These are phyloP conservation scores for Aurelia sp. DNA, from an alignment of 30 jellyfish, hydroid and myxozoan genomes.

Conservation along the genomic window DNA sequence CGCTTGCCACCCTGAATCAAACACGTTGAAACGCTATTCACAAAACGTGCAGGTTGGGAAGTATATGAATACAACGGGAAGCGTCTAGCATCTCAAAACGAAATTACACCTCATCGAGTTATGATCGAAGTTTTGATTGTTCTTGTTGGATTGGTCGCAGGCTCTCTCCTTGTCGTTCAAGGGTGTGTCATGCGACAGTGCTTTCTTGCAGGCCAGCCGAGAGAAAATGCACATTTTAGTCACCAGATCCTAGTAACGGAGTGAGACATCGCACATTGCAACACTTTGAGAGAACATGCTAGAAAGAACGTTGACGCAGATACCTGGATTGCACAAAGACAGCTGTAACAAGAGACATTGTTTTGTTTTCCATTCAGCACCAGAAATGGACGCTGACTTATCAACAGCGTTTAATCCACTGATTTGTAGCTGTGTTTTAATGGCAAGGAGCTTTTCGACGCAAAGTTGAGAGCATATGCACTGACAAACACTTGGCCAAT, in stretches of 20 bases:
- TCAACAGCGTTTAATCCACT: neutral
- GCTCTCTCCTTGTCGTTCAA: conserved; percentile 92
- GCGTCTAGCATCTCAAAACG: conserved; percentile 11
- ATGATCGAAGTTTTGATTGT: conserved; percentile 89
- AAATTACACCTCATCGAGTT: conserved; percentile 30
- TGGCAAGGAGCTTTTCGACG: conserved; percentile 12
- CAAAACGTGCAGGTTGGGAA: conserved; percentile 13
- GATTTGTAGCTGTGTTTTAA: conserved; percentile 13
- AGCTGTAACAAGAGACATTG: conserved; percentile 43
- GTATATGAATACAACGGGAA: conserved; percentile 8
- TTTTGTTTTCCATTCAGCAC: conserved; percentile 33
- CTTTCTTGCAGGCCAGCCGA: conserved; percentile 91
- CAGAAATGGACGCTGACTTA: conserved; percentile 54
- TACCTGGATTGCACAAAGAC: conserved; percentile 36
- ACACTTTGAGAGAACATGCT: conserved; percentile 50
- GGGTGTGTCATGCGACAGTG: conserved; percentile 93
- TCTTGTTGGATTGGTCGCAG: conserved; percentile 90
- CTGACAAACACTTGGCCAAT: neutral
- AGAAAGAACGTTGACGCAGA: neutral
- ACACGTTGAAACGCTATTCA: conserved; percentile 26
- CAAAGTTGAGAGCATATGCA: conserved; percentile 3
- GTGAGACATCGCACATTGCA: conserved; percentile 28
- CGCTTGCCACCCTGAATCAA: conserved; percentile 64
- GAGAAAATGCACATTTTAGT: conserved; percentile 82
- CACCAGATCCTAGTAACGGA: conserved; percentile 49